Conservation (phyloP, 2,113 vertebrate genomes). For the Periophthalmus modestus region DNA sequence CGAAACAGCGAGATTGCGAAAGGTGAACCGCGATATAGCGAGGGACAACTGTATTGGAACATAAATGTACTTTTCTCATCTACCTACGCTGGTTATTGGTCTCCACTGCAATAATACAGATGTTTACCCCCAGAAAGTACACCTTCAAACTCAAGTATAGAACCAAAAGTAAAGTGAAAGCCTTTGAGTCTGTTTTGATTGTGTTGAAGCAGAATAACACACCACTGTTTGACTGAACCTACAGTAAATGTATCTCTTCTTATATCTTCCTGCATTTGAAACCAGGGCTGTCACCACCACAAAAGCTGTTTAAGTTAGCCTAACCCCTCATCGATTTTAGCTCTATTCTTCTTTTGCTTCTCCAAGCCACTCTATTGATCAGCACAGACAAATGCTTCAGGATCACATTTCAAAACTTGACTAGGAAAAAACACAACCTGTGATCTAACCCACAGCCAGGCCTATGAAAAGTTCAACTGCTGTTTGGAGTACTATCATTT, state of each 20-base stretch:
- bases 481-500: background rate
- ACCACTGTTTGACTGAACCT: background rate
- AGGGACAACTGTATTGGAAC: too few species aligned
- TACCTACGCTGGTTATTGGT: too few species aligned
- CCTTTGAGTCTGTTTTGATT: background rate
- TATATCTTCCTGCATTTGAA: background rate
- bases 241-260: background rate
- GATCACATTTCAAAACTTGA: background rate
- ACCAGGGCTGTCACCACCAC: background rate
- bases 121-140: too few species aligned
- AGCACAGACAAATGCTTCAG: background rate
- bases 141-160: too few species aligned
- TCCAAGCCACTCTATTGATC: constrained; percentile 5
- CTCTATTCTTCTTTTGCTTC: background rate
- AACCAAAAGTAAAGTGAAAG: too few species aligned
- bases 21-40: too few species aligned
- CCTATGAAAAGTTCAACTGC: background rate
- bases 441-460: background rate
- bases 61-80: too few species aligned
- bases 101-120: too few species aligned
- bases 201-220: background rate
- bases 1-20: too few species aligned
- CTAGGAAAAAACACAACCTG: constrained; percentile 1
- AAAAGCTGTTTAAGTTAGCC: constrained; percentile 8
- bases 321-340: constrained; percentile 1